Percentiles rank a stretch among this genome's conserved stretches.
Evolutionary conservation across 2,888 invertebrate genomes (phyloP).

Genomic region (Abrostola tripartita): DNA sequence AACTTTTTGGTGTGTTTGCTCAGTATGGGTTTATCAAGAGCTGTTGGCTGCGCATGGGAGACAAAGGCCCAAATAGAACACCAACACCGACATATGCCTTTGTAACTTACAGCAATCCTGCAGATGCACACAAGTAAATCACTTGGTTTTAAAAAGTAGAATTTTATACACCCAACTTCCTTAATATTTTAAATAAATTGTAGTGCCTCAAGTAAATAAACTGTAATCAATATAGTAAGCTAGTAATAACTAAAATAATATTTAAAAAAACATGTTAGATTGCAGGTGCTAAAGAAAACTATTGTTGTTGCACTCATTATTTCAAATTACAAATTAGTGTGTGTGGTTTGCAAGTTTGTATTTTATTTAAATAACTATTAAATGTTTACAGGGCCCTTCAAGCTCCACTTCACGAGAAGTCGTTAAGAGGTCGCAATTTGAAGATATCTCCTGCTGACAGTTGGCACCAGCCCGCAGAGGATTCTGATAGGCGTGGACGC

Average conservation of each 20-base stretch:
- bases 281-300: too few species aligned
- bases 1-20: slow-evolving; percentile 86
- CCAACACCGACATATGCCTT: slow-evolving; percentile 86
- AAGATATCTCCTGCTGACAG: slow-evolving; percentile 88
- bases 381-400: slow-evolving; percentile 71
- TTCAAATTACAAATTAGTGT: too few species aligned
- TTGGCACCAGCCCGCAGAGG: slow-evolving; percentile 89
- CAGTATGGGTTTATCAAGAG: slow-evolving; percentile 88
- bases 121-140: slow-evolving; percentile 86
- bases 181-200: too few species aligned
- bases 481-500: slow-evolving; percentile 73
- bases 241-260: too few species aligned
- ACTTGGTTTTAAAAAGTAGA: neutral
- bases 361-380: neutral
- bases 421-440: slow-evolving; percentile 75
- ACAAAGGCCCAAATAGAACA: slow-evolving; percentile 70
- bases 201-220: too few species aligned
- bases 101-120: slow-evolving; percentile 86
- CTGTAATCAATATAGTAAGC: too few species aligned
- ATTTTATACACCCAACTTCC: too few species aligned
- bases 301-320: too few species aligned
- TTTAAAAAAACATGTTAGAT: too few species aligned
- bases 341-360: too few species aligned
- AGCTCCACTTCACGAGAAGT: slow-evolving; percentile 78
- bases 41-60: slow-evolving; percentile 86